Percentiles rank a stretch among this genome's conserved stretches.
Evolutionary conservation across 2,113 vertebrate genomes (phyloP).

Genomic region (Phalacrocorax pelagicus): DNA sequence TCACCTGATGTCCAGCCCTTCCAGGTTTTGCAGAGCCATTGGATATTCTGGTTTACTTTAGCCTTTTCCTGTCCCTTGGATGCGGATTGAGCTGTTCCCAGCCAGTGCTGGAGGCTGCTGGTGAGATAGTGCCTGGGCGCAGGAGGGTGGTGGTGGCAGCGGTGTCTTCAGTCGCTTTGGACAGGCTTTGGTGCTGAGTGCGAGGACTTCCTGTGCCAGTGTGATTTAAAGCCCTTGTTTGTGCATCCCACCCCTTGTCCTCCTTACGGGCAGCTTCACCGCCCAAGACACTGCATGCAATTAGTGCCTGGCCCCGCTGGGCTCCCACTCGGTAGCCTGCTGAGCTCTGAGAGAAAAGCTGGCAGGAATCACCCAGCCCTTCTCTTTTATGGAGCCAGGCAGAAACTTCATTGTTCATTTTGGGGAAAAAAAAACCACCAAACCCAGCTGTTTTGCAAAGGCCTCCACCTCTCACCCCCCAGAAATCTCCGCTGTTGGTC

Average conservation of each 20-base stretch:
- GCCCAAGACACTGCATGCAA: background rate
- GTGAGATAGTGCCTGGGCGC: background rate
- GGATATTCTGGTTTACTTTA: background rate
- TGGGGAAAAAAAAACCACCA: background rate
- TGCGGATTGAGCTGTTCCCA: background rate
- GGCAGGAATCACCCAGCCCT: background rate
- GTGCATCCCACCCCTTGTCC: background rate
- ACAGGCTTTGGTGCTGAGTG: rapidly evolving
- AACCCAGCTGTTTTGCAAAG: background rate
- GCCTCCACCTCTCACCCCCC: background rate
- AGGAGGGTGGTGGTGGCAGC: background rate
- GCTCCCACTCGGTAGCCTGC: background rate
- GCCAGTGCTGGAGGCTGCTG: background rate
- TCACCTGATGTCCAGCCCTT: background rate
- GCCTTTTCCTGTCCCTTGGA: background rate
- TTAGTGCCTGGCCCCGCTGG: background rate
- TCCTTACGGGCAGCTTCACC: background rate
- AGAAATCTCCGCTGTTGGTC: background rate
- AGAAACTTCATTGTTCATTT: background rate
- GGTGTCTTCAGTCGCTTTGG: rapidly evolving
- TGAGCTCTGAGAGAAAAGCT: background rate
- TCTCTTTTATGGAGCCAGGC: background rate
- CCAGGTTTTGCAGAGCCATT: background rate
- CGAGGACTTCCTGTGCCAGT: background rate
- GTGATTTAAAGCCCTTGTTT: background rate